These are phyloP conservation scores for Planococcus citri DNA, from an alignment of 1,140 invertebrate species.

Conservation along the genomic window DNA sequence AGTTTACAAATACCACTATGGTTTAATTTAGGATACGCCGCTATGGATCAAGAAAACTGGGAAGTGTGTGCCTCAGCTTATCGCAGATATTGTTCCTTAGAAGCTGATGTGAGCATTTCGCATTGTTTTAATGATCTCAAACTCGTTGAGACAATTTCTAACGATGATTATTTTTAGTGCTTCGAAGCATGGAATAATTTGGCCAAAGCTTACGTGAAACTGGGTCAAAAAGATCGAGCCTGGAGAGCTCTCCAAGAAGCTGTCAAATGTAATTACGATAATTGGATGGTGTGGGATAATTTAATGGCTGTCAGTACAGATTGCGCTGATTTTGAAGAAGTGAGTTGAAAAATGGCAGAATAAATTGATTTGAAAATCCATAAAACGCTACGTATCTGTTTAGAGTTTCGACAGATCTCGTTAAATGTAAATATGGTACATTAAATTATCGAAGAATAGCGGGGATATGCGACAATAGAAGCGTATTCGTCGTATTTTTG, in stretches of 20 bases:
- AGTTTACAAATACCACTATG: slow-evolving; percentile 70
- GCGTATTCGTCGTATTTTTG: background rate
- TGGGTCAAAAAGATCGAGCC: slow-evolving; percentile 72
- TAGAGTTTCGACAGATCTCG: background rate
- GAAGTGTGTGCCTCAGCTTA: slow-evolving; percentile 72
- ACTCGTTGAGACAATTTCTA: background rate
- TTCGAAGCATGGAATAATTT: slow-evolving; percentile 98
- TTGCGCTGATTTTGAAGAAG: slow-evolving; percentile 56
- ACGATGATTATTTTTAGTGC: slow-evolving; percentile 49
- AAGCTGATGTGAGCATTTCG: slow-evolving; percentile 49
- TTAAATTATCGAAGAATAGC: background rate
- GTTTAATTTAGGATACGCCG: slow-evolving; percentile 74
- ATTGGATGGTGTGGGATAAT: slow-evolving; percentile 97
- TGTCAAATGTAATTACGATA: slow-evolving; percentile 83
- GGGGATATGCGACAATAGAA: slow-evolving; percentile 17
- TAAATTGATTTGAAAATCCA: background rate
- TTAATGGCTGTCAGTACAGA: slow-evolving; percentile 69
- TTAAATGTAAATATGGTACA: slow-evolving; percentile 1
- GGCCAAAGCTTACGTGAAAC: slow-evolving; percentile 78
- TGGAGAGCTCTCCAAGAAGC: slow-evolving; percentile 76
- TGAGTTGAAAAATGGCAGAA: slow-evolving; percentile 27
- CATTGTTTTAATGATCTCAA: background rate
- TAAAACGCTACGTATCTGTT: background rate
- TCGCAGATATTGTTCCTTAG: slow-evolving; percentile 68
- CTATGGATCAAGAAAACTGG: slow-evolving; percentile 66